Percentiles rank a stretch among this genome's conserved stretches.
Evolutionary conservation across 2,797 vertebrate species (phyloP).

Genomic region (Sternarchorhynchus goeldii): DNA sequence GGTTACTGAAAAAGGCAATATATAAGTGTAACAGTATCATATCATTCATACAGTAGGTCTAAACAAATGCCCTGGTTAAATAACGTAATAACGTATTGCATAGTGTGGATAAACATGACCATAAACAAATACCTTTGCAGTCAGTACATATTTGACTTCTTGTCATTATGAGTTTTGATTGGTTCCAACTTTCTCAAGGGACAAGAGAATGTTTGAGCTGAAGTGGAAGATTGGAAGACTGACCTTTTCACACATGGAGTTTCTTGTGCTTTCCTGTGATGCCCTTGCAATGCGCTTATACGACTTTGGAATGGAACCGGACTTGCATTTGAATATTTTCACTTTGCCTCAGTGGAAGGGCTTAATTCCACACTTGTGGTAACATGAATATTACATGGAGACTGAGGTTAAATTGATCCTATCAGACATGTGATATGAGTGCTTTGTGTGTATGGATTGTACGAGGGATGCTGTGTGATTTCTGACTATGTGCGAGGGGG

Average conservation of each 20-base stretch:
- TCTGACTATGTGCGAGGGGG: conserved; percentile 16
- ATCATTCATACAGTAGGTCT: not conserved
- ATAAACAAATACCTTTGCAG: not conserved
- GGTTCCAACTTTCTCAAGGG: not conserved
- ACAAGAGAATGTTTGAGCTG: not conserved
- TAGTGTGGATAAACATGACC: not conserved
- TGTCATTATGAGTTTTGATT: not conserved
- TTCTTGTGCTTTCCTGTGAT: not conserved
- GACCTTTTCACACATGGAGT: not conserved
- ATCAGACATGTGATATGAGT: conserved; percentile 8
- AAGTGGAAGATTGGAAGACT: not conserved
- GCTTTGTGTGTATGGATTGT: conserved; percentile 29
- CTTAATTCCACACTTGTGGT: not conserved
- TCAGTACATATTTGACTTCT: not conserved
- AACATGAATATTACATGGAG: conserved; percentile 1
- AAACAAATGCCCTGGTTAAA: not conserved
- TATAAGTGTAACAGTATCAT: no score
- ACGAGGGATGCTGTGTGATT: conserved; percentile 23
- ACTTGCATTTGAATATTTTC: not conserved
- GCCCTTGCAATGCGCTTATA: not conserved
- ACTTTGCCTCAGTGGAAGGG: not conserved
- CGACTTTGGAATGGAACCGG: not conserved
- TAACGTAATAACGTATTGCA: not conserved
- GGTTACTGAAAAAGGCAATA: no score
- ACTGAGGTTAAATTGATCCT: conserved; percentile 7